Conservation (phyloP, 2,113 vertebrate species). For the Takifugu flavidus region DNA sequence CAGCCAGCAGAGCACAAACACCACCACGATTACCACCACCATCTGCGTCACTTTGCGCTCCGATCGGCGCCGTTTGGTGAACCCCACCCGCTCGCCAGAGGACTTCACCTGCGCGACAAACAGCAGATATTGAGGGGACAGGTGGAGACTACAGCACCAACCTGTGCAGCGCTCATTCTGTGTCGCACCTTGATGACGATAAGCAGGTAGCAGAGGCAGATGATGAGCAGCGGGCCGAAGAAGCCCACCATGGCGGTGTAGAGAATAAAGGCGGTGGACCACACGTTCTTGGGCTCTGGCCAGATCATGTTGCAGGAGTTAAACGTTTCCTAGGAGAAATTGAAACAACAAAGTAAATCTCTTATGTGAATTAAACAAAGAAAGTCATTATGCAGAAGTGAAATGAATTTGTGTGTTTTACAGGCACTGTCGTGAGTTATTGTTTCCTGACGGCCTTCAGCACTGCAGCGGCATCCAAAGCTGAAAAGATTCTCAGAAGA, state of each 20-base stretch:
- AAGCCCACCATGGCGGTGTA: constrained; percentile 90
- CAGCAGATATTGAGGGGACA: neutral
- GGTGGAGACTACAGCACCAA: neutral
- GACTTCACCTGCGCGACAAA: constrained; percentile 79
- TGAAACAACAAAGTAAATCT: neutral
- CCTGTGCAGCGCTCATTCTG: too few relatives aligned
- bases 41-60: constrained; percentile 90
- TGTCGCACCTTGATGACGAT: constrained; percentile 79
- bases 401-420: neutral
- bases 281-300: constrained; percentile 85
- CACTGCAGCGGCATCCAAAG: too few relatives aligned
- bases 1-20: constrained; percentile 93
- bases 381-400: neutral
- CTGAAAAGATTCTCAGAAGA: too few relatives aligned
- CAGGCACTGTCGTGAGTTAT: too few relatives aligned
- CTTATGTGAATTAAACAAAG: neutral
- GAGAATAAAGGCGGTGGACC: constrained; percentile 87
- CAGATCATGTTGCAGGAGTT: constrained; percentile 93
- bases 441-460: too few relatives aligned
- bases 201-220: constrained; percentile 91
- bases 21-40: constrained; percentile 93
- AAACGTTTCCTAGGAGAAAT: constrained; percentile 71
- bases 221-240: constrained; percentile 87
- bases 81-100: constrained; percentile 78
- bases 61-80: constrained; percentile 81